phyloP scores from a whole-genome alignment of 1,140 invertebrate species.

The Euura saliciscinereae region DNA sequence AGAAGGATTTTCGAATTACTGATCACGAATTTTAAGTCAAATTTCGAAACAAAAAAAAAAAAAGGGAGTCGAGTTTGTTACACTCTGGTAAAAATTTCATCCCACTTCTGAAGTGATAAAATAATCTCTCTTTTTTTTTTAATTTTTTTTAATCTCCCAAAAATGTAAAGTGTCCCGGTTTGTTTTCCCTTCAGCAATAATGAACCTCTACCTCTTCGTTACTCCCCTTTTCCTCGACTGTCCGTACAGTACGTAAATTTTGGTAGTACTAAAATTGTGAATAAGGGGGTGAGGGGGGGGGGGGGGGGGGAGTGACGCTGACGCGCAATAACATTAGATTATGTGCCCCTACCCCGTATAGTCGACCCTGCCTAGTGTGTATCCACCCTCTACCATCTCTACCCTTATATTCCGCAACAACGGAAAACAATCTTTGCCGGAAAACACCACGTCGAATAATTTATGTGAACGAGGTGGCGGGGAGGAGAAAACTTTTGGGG shows the following conservation, averaged over 20 bases:
- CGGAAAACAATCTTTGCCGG: constrained; percentile 37
- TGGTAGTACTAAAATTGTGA: not conserved
- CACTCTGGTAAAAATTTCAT: too few species aligned
- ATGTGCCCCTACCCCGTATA: constrained; percentile 11
- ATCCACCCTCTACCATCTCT: constrained; percentile 2
- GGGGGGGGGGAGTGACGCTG: constrained; percentile 8
- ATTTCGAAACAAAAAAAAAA: too few species aligned
- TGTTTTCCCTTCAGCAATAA: not conserved
- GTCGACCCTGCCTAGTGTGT: not conserved
- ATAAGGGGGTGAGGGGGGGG: too few species aligned
- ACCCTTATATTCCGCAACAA: constrained; percentile 9
- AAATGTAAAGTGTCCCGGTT: too few species aligned
- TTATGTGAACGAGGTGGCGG: constrained; percentile 16
- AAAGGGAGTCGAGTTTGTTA: too few species aligned
- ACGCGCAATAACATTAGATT: constrained; percentile 32
- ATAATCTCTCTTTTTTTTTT: too few species aligned
- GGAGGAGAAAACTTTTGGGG: not conserved
- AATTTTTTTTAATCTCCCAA: too few species aligned
- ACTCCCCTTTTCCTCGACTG: not conserved
- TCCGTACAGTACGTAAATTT: not conserved
- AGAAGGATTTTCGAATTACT: too few species aligned
- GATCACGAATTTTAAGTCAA: too few species aligned
- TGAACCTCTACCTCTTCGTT: not conserved
- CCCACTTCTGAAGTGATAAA: too few species aligned
- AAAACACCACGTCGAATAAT: constrained; percentile 40